Conservation (phyloP, 2,797 vertebrate species). For the Cossypha heuglini region DNA sequence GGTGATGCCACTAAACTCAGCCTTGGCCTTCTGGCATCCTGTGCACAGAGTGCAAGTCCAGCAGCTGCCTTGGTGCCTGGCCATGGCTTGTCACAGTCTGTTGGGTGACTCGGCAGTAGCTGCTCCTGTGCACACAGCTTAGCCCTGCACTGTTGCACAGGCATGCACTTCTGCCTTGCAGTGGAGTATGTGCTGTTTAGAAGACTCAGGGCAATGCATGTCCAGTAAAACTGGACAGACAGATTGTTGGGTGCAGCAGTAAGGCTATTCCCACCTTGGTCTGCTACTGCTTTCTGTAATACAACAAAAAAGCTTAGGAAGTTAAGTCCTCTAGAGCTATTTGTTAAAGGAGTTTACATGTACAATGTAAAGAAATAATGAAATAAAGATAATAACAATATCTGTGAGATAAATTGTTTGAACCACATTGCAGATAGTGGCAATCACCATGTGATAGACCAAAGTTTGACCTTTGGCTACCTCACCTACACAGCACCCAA, state of each 20-base stretch:
- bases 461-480: slow-evolving; percentile 40
- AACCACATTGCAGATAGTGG: background rate
- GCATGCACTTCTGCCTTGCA: background rate
- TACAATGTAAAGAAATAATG: background rate
- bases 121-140: background rate
- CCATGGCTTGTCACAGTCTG: rapidly evolving
- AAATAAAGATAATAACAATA: background rate
- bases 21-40: background rate
- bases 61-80: background rate
- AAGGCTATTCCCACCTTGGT: background rate
- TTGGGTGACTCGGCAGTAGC: background rate
- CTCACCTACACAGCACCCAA: slow-evolving; percentile 32
- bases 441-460: background rate
- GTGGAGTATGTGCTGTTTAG: rapidly evolving
- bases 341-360: background rate
- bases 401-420: background rate
- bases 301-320: background rate
- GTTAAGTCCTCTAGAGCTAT: background rate
- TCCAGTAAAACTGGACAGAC: background rate
- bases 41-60: background rate
- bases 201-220: rapidly evolving
- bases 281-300: background rate
- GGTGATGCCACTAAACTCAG: background rate
- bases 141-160: rapidly evolving
- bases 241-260: background rate